phyloP scores from a whole-genome alignment of 2,797 vertebrate species.

The Microtus californicus region DNA sequence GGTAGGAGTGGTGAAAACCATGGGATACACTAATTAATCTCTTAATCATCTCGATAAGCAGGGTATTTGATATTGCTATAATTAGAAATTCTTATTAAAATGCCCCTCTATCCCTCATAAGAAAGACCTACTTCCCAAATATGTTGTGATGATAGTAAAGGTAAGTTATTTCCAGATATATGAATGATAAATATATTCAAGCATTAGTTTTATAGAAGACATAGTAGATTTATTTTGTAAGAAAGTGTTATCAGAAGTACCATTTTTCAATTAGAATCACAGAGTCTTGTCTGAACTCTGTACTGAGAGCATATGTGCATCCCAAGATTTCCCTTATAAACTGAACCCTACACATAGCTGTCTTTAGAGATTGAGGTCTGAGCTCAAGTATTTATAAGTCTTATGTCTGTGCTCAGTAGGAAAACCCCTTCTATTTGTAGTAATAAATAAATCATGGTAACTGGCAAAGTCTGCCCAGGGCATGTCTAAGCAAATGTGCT shows the following conservation, averaged over 20 bases:
- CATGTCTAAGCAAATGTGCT: neutral
- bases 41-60: neutral
- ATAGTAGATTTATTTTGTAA: neutral
- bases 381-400: neutral
- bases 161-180: constrained; percentile 24
- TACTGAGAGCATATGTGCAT: neutral
- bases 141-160: neutral
- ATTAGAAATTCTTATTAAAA: constrained; percentile 52
- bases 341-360: neutral
- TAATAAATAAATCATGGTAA: neutral
- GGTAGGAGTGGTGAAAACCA: neutral
- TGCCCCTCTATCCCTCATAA: neutral
- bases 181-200: constrained; percentile 9
- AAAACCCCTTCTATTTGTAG: neutral
- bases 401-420: neutral
- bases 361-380: neutral
- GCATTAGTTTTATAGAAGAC: neutral
- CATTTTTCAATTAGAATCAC: neutral
- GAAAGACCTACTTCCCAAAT: constrained; percentile 28
- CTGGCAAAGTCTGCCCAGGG: neutral
- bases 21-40: neutral
- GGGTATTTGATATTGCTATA: neutral
- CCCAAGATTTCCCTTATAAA: neutral
- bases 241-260: neutral
- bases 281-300: constrained; percentile 4